phyloP scores from a whole-genome alignment of 2,797 vertebrate genomes.

The Epinephelus coioides region DNA sequence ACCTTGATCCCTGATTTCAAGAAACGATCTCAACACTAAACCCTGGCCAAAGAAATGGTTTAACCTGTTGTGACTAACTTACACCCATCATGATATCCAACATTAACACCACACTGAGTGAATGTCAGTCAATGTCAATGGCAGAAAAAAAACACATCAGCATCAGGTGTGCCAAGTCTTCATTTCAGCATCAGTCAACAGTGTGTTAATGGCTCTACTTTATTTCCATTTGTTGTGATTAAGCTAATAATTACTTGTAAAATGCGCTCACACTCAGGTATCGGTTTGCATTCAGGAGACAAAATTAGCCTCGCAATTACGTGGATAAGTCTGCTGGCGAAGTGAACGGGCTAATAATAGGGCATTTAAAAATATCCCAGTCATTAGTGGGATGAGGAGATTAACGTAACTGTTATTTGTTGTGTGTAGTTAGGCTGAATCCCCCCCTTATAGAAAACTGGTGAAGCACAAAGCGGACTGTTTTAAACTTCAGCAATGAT shows the following conservation, averaged over 20 bases:
- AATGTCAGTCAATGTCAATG: not conserved
- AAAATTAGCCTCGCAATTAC: conserved; percentile 13
- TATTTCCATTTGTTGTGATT: not conserved
- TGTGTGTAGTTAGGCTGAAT: not conserved
- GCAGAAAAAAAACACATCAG: not conserved
- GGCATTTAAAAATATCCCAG: conserved; percentile 69
- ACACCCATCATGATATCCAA: not conserved
- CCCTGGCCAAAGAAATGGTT: too few species aligned
- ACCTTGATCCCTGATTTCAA: too few species aligned
- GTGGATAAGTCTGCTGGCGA: conserved; percentile 29
- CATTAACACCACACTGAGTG: not conserved
- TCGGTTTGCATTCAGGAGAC: not conserved
- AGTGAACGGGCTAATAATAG: conserved; percentile 69
- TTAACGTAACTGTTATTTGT: conserved; percentile 37
- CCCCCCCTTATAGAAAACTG: conserved; percentile 7
- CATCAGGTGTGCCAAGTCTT: not conserved
- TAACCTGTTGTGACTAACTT: not conserved
- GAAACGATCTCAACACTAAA: not conserved
- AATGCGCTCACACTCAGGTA: not conserved
- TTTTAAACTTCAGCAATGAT: conserved; percentile 35
- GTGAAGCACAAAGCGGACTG: not conserved
- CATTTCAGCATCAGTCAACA: not conserved
- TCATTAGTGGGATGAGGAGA: conserved; percentile 59
- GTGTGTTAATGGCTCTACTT: not conserved
- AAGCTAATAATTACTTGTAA: not conserved